phyloP scores from a whole-genome alignment of 37 sponge, comb jelly and placozoan species.

The Halisarca cf. caerulea region DNA sequence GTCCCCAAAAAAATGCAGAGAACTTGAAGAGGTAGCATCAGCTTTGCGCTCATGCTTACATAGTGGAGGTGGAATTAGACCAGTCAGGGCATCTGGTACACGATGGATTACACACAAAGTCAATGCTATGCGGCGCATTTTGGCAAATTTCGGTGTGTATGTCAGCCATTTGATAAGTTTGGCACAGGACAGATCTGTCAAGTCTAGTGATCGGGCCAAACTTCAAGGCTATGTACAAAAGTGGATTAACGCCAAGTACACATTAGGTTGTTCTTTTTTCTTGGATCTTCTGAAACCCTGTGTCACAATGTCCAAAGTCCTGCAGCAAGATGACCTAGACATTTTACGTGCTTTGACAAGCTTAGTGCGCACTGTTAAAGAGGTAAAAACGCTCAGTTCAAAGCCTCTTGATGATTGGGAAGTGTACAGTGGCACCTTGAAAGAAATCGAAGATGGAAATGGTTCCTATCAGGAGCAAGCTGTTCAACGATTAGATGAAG shows the following conservation, averaged over 20 bases:
- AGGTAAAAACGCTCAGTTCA: constrained; percentile 53
- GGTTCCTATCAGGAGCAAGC: constrained; percentile 50
- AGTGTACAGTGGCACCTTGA: constrained; percentile 52
- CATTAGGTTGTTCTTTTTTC: constrained; percentile 76
- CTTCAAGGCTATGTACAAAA: constrained; percentile 45
- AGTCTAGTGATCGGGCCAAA: constrained; percentile 61
- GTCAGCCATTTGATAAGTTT: constrained; percentile 54
- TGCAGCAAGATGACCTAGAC: constrained; percentile 57
- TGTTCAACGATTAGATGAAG: constrained; percentile 32
- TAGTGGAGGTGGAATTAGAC: constrained; percentile 40
- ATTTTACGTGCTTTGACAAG: constrained; percentile 52
- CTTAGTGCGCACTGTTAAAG: constrained; percentile 51
- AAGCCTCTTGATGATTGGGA: constrained; percentile 58
- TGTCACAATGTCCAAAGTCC: constrained; percentile 55
- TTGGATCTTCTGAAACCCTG: constrained; percentile 69
- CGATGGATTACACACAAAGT: constrained; percentile 55
- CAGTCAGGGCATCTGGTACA: constrained; percentile 51
- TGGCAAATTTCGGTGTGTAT: constrained; percentile 78
- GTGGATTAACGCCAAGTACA: constrained; percentile 66
- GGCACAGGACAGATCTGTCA: constrained; percentile 48
- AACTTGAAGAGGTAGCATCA: constrained; percentile 39
- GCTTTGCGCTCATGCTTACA: constrained; percentile 38
- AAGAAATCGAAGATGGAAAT: constrained; percentile 37
- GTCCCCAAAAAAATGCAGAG: constrained; percentile 45
- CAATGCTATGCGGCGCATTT: constrained; percentile 64